Conservation (phyloP, 2,888 invertebrate species). For the Empis stercorea region DNA sequence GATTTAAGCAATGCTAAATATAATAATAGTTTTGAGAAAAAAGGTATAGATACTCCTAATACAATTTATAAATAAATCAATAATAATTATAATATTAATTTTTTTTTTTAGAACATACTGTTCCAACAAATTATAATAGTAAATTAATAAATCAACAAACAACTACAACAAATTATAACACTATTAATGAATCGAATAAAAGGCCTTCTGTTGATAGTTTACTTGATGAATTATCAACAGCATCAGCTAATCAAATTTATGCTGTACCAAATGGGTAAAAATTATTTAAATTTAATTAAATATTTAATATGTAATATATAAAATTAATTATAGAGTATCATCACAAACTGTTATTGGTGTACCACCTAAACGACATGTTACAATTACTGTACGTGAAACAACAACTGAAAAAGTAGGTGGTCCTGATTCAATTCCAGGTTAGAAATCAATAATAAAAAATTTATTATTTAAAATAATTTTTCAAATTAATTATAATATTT, state of each 20-base stretch:
- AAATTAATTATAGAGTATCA: too few species aligned
- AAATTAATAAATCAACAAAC: slow-evolving; percentile 17
- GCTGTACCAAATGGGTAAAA: slow-evolving; percentile 64
- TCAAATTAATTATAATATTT: slow-evolving; percentile 3
- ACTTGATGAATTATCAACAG: slow-evolving; percentile 63
- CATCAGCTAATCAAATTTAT: slow-evolving; percentile 31
- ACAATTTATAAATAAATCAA: background rate
- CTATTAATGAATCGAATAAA: slow-evolving; percentile 31
- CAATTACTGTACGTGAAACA: slow-evolving; percentile 46
- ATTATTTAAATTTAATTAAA: too few species aligned
- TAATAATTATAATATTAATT: background rate
- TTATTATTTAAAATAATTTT: background rate
- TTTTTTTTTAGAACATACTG: slow-evolving; percentile 21
- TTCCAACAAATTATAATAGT: slow-evolving; percentile 24
- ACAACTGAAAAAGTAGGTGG: slow-evolving; percentile 42
- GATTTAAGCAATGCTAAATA: slow-evolving; percentile 76
- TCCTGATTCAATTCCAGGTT: slow-evolving; percentile 21
- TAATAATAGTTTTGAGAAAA: slow-evolving; percentile 32
- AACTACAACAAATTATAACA: slow-evolving; percentile 36
- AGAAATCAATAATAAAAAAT: too few species aligned
- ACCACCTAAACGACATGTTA: slow-evolving; percentile 40
- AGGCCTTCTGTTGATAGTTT: slow-evolving; percentile 81
- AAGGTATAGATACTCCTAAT: slow-evolving; percentile 28
- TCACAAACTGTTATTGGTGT: too few species aligned
- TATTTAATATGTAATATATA: too few species aligned